A percentile compares a stretch with the other conserved stretches of the same genome.
phyloP scores from a whole-genome alignment of 1,140 invertebrate species.

The Amyelois transitella region DNA sequence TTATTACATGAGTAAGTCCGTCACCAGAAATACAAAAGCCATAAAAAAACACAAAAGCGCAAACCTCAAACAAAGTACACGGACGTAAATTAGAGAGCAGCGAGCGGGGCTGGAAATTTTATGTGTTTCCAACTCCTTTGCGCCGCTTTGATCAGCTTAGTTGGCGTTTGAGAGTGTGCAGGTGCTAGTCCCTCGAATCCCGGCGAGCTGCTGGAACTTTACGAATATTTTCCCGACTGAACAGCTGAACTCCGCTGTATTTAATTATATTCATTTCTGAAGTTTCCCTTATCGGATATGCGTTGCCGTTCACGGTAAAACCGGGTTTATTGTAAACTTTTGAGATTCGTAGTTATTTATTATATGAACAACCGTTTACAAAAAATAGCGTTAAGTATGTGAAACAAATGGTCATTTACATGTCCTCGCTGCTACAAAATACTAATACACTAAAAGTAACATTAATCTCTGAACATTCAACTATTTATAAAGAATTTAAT shows the following conservation, averaged over 20 bases:
- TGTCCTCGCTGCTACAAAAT: too few relatives aligned
- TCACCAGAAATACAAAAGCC: background rate
- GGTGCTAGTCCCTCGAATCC: background rate
- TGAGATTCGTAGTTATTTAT: too few relatives aligned
- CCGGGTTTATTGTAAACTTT: too few relatives aligned
- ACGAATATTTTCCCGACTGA: background rate
- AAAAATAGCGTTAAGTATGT: too few relatives aligned
- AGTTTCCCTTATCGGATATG: background rate
- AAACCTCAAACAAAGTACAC: background rate
- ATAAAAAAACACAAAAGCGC: background rate
- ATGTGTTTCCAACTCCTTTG: constrained; percentile 1
- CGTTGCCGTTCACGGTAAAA: background rate
- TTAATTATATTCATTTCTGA: background rate
- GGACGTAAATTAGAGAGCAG: background rate
- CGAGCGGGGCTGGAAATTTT: background rate
- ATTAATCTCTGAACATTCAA: too few relatives aligned
- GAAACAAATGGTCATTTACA: too few relatives aligned
- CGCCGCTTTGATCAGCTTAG: constrained; percentile 4
- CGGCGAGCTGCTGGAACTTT: background rate
- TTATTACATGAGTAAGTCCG: too few relatives aligned
- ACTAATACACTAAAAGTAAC: too few relatives aligned
- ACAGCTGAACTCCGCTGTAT: background rate
- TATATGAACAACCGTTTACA: too few relatives aligned
- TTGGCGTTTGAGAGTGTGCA: constrained; percentile 1
- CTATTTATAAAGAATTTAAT: too few relatives aligned